These are phyloP conservation scores for Pao palembangensis DNA, from an alignment of 2,113 vertebrate genomes.

Conservation along the genomic window DNA sequence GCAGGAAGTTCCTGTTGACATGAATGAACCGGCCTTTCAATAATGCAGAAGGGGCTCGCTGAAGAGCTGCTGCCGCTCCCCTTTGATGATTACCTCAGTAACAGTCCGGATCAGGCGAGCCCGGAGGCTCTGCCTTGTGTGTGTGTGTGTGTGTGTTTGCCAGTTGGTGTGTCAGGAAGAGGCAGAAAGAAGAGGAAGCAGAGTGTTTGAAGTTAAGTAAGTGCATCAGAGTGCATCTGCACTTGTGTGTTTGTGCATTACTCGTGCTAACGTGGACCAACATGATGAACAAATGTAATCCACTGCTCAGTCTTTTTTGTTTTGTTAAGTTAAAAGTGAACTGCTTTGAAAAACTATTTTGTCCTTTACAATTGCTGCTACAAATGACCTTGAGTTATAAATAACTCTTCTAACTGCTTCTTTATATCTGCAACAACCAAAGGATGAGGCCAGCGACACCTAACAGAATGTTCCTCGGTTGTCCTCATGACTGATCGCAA, in stretches of 20 bases:
- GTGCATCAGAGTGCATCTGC: conserved; percentile 20
- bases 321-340: neutral
- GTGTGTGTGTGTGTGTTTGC: conserved; percentile 10
- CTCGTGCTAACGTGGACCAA: neutral
- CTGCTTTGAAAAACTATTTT: too few relatives aligned
- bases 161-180: conserved; percentile 17
- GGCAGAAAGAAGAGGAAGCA: conserved; percentile 26
- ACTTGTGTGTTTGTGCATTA: neutral
- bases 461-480: too few relatives aligned
- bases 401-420: too few relatives aligned
- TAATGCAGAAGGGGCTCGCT: conserved; percentile 61
- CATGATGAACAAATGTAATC: neutral
- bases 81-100: conserved; percentile 49
- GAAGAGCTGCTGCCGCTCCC: conserved; percentile 38
- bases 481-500: too few relatives aligned
- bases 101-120: conserved; percentile 38
- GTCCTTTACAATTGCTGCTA: too few relatives aligned
- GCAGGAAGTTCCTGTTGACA: conserved; percentile 70
- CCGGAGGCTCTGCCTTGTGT: conserved; percentile 2
- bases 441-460: too few relatives aligned
- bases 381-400: too few relatives aligned
- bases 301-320: neutral
- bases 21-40: conserved; percentile 66
- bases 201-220: conserved; percentile 37
- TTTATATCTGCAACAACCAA: too few relatives aligned